phyloP scores from a whole-genome alignment of 1,140 invertebrate genomes.

The Nasonia giraulti region DNA sequence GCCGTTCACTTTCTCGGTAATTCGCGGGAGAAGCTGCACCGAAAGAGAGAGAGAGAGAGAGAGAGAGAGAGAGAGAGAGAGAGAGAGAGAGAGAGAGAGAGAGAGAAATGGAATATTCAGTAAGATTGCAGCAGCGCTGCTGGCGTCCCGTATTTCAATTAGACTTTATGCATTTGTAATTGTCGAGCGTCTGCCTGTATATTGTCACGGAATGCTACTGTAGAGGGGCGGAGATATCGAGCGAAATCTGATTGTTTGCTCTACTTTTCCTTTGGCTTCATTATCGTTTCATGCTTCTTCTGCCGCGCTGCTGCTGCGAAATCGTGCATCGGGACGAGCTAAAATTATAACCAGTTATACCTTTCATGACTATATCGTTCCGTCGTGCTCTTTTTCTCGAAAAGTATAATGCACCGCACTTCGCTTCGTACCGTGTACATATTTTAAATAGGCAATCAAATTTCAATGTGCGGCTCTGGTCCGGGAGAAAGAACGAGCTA shows the following conservation, averaged over 20 bases:
- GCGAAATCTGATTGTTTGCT: neutral
- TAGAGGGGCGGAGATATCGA: neutral
- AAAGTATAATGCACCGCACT: too few relatives aligned
- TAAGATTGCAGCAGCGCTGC: neutral
- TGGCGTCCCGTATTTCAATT: slow-evolving; percentile 14
- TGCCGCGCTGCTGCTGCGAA: too few relatives aligned
- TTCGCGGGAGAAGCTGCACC: neutral
- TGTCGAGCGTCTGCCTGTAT: neutral
- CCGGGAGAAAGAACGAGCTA: too few relatives aligned
- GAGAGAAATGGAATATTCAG: slow-evolving; percentile 8
- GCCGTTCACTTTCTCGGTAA: too few relatives aligned
- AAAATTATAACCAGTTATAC: too few relatives aligned
- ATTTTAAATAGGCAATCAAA: neutral
- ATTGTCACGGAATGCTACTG: neutral
- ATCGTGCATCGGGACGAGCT: too few relatives aligned
- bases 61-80: neutral
- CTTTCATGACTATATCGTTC: too few relatives aligned
- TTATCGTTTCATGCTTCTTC: slow-evolving; percentile 4
- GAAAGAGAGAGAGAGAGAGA: too few relatives aligned
- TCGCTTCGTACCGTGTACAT: too few relatives aligned
- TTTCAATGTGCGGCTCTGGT: neutral
- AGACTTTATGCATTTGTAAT: slow-evolving; percentile 8
- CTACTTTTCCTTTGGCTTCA: neutral
- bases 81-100: neutral
- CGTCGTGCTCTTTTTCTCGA: too few relatives aligned